These are phyloP conservation scores for Dissostichus mawsoni DNA, from an alignment of 2,113 vertebrate species.

Conservation along the genomic window DNA sequence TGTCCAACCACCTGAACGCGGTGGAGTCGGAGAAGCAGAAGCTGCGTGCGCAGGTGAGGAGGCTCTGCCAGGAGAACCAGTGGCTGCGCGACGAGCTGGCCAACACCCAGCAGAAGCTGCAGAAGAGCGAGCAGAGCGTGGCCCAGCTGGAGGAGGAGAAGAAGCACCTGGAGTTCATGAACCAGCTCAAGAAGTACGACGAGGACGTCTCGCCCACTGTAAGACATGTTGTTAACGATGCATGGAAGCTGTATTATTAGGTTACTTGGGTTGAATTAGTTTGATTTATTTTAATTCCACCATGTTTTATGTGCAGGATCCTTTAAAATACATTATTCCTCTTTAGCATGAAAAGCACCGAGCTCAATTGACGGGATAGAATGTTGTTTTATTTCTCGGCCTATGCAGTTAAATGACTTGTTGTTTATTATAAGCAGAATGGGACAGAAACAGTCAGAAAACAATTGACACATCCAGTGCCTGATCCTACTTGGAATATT, in stretches of 20 bases:
- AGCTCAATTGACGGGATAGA: background rate
- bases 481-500: background rate
- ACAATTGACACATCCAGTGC: background rate
- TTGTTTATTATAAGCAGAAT: background rate
- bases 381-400: background rate
- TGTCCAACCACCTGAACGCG: slow-evolving; percentile 95
- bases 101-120: slow-evolving; percentile 98
- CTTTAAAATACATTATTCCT: background rate
- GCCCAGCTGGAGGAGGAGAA: slow-evolving; percentile 99
- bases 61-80: slow-evolving; percentile 98
- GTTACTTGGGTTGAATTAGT: too few species aligned
- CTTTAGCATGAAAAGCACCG: background rate
- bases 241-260: too few species aligned
- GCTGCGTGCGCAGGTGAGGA: slow-evolving; percentile 94
- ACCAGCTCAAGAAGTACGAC: slow-evolving; percentile 97
- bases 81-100: slow-evolving; percentile 97
- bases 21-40: slow-evolving; percentile 99
- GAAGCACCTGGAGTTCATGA: slow-evolving; percentile 98
- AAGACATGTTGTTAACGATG: slow-evolving; percentile 30
- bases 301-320: background rate
- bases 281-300: background rate
- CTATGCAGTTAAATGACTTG: background rate
- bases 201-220: slow-evolving; percentile 90
- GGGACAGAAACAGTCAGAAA: background rate
- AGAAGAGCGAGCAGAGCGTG: slow-evolving; percentile 96